These are phyloP conservation scores for Hyaena hyaena DNA, from an alignment of 2,113 vertebrate genomes.

Conservation along the genomic window DNA sequence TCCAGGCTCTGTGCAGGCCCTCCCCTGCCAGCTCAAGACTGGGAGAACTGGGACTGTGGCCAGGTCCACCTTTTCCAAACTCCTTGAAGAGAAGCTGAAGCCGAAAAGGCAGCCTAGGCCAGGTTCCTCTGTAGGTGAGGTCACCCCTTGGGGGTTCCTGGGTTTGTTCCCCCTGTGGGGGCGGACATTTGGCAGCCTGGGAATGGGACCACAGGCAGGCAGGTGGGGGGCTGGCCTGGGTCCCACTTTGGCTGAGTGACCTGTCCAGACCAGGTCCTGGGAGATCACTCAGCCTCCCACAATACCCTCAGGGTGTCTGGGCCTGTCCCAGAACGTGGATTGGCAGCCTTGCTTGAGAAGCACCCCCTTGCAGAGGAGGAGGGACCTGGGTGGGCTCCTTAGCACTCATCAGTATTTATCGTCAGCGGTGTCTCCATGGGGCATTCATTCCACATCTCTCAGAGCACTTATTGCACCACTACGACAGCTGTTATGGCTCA, in stretches of 20 bases:
- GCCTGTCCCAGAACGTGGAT: background rate
- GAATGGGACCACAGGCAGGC: background rate
- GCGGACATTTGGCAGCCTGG: background rate
- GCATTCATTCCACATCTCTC: background rate
- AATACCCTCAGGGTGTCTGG: background rate
- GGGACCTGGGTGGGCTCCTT: background rate
- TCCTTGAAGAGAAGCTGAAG: background rate
- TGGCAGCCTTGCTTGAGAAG: background rate
- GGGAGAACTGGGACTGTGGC: background rate
- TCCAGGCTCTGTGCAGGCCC: background rate
- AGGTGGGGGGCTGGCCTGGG: background rate
- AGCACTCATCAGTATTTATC: rapidly evolving
- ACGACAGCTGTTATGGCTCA: background rate
- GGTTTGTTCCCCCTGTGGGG: background rate
- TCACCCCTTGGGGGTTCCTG: background rate
- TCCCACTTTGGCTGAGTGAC: background rate
- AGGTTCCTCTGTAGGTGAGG: background rate
- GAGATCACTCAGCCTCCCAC: background rate
- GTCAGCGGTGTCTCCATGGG: background rate
- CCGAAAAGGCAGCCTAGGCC: background rate
- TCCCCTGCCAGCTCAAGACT: rapidly evolving
- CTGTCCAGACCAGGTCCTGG: background rate
- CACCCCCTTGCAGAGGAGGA: background rate
- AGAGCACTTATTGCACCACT: rapidly evolving
- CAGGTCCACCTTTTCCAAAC: background rate